Base-by-base conservation (phyloP, 2,888 invertebrate genomes). In the Drosophila limbata region DNA sequence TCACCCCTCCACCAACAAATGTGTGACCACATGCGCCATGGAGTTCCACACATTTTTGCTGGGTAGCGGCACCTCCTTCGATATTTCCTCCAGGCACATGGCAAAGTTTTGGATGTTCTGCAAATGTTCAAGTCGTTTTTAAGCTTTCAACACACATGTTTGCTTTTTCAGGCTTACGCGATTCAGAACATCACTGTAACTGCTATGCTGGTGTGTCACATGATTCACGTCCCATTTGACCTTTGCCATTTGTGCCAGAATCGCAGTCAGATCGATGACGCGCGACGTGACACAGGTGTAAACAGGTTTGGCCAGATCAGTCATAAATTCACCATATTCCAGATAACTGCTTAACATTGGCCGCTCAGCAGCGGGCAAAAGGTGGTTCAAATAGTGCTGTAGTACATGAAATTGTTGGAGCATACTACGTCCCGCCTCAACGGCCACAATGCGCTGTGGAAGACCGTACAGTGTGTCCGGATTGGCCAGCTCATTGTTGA, bases 201-300 rank as follows among this genome's bases (percentile, higher is more conserved):
- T 93, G 90, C 97, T 98, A 91, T 99, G 98, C 86, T 98, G 97
- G 1, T 97, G 97, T 93, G 97, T 97, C 0, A 99, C 97, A 86
- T 97, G 98, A 93, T 97, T 97, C 67, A 99, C 95, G 93, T 98
- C 95, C 99, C 99, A 99, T 92, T 97, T 96, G 0, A 98, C 98
- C 93, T 96, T 96, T 60, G 97, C 96, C 96, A 99, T 98, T n/a
- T 96, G 94, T 69, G 95, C 93, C 9, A 98, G 93, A 33, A 97
- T 95, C 15, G 95, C 94, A 40, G 96, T 94, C 6, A 96, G 94
- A 90, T 98, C 96, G 8, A 98, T 95, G 1, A 96, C 94, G 88
- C 95, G 95, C 0, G 96, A 95, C 0, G 96, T 96, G 0, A 98
- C 97, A 67, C 96, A 95, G 94, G 97, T 96, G 90, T 98, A 98